These are phyloP conservation scores for Osmerus eperlanus DNA, from an alignment of 2,113 vertebrate species.

Conservation along the genomic window DNA sequence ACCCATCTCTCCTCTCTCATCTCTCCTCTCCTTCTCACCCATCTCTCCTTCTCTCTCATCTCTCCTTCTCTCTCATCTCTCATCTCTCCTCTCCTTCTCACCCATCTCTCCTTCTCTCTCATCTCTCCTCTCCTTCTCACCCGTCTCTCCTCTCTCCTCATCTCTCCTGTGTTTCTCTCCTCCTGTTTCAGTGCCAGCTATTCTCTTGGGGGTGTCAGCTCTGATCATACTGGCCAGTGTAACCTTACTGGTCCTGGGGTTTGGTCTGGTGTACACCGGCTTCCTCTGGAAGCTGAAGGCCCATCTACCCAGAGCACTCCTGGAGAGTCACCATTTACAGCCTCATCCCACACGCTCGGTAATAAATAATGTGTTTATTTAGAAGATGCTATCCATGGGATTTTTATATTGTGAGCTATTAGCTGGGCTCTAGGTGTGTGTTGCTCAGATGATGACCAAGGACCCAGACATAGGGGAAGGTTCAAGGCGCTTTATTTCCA, in stretches of 20 bases:
- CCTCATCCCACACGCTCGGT: neutral
- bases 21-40: too few relatives aligned
- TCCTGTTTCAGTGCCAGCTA: constrained; percentile 16
- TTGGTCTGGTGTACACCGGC: constrained; percentile 47
- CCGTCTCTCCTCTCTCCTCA: too few relatives aligned
- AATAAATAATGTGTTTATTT: too few relatives aligned
- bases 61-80: neutral
- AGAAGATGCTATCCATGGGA: too few relatives aligned
- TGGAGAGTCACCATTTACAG: constrained; percentile 26
- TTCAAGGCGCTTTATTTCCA: too few relatives aligned
- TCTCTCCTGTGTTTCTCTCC: neutral
- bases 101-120: too few relatives aligned
- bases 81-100: too few relatives aligned
- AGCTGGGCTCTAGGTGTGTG: too few relatives aligned
- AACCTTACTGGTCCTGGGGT: neutral
- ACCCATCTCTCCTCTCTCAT: neutral
- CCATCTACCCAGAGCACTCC: constrained; percentile 40
- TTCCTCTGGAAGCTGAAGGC: constrained; percentile 47
- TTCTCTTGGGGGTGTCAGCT: constrained; percentile 2
- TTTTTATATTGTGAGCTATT: too few relatives aligned
- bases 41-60: neutral
- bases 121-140: too few relatives aligned
- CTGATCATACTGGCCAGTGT: neutral
- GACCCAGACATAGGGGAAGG: too few relatives aligned
- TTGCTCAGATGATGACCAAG: too few relatives aligned